Conservation (phyloP, 2,113 vertebrate species). For the Perca flavescens region DNA sequence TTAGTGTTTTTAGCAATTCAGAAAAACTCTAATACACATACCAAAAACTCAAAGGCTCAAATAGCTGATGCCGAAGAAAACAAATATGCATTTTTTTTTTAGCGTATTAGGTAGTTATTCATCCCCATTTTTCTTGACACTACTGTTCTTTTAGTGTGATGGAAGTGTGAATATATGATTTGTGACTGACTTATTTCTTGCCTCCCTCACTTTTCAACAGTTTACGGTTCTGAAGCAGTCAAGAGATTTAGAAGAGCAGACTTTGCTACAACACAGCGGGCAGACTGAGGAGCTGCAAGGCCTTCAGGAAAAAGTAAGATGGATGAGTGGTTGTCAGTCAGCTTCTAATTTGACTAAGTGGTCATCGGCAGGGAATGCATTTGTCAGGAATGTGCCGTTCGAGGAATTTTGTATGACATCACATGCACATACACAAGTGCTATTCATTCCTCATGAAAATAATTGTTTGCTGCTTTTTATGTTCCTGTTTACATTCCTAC, state of each 20-base stretch:
- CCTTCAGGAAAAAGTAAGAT: conserved; percentile 83
- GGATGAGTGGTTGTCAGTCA: neutral
- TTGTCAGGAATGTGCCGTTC: neutral
- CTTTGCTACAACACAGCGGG: conserved; percentile 67
- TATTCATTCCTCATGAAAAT: neutral
- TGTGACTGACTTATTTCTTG: neutral
- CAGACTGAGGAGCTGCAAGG: conserved; percentile 82
- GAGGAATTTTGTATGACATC: neutral
- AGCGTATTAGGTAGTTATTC: neutral
- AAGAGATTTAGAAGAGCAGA: conserved; percentile 82
- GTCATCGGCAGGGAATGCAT: neutral
- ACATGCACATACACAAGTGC: neutral
- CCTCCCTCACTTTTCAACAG: conserved; percentile 66
- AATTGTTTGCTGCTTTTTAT: neutral
- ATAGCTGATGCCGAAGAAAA: neutral
- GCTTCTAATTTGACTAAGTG: conserved; percentile 1
- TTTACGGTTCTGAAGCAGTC: conserved; percentile 75
- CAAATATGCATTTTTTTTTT: neutral
- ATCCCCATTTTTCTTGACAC: neutral
- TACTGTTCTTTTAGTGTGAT: neutral
- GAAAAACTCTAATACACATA: neutral
- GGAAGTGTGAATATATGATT: neutral
- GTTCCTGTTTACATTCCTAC: neutral
- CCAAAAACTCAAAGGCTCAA: neutral
- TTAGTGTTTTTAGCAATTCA: no score